Conservation (phyloP, 2,888 invertebrate species). For the Lasius platythorax region DNA sequence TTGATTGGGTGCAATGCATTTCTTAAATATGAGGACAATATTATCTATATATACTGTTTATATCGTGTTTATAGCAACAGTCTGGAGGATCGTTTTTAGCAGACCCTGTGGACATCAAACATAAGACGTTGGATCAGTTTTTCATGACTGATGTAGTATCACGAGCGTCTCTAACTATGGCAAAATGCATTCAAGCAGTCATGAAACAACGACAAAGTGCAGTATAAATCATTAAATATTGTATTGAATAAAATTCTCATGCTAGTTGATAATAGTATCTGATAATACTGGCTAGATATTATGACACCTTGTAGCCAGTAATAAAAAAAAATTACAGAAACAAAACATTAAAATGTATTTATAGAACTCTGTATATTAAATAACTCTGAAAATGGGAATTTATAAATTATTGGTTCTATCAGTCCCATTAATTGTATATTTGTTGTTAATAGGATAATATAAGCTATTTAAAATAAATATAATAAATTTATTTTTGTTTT, state of each 20-base stretch:
- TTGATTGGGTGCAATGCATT: background rate
- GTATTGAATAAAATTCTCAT: constrained; percentile 61
- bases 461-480: constrained; percentile 57
- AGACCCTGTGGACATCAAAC: constrained; percentile 89
- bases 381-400: constrained; percentile 27
- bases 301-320: background rate
- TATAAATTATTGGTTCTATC: constrained; percentile 16
- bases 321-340: constrained; percentile 33
- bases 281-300: constrained; percentile 41
- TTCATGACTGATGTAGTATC: constrained; percentile 99
- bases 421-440: constrained; percentile 50
- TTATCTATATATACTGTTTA: constrained; percentile 55
- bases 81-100: constrained; percentile 73
- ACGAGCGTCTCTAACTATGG: constrained; percentile 99
- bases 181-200: constrained; percentile 97
- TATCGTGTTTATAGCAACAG: constrained; percentile 70
- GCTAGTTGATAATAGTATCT: constrained; percentile 13
- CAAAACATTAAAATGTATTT: constrained; percentile 25
- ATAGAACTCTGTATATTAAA: constrained; percentile 52
- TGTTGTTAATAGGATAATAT: constrained; percentile 24
- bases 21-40: constrained; percentile 1
- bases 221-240: constrained; percentile 59
- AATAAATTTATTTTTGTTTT: constrained; percentile 34
- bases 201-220: constrained; percentile 88
- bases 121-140: constrained; percentile 93